Conservation (phyloP, 2,113 vertebrate species). For the Tupaia chinensis region DNA sequence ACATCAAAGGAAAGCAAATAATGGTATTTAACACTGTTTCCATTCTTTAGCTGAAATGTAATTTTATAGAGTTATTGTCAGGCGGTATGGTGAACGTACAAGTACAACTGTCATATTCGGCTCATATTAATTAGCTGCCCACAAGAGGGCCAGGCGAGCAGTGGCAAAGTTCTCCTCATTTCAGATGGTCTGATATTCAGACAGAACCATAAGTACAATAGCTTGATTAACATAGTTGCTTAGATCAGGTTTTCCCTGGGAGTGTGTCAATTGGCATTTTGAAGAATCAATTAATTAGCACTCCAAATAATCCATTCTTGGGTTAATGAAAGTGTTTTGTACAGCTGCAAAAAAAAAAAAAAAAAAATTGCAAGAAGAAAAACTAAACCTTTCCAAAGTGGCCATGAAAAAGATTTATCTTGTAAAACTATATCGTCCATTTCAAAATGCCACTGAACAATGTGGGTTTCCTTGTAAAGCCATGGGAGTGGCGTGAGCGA, state of each 20-base stretch:
- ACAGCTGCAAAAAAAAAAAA: slow-evolving; percentile 84
- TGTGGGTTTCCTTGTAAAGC: not conserved
- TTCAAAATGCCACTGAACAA: slow-evolving; percentile 38
- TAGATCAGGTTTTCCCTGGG: slow-evolving; percentile 90
- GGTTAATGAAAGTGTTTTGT: slow-evolving; percentile 91
- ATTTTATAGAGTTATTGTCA: slow-evolving; percentile 93
- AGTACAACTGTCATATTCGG: slow-evolving; percentile 90
- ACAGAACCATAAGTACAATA: slow-evolving; percentile 87
- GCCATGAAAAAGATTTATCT: slow-evolving; percentile 75
- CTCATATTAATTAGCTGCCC: slow-evolving; percentile 92
- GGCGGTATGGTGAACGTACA: slow-evolving; percentile 86
- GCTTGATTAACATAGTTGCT: slow-evolving; percentile 91
- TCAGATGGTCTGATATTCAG: slow-evolving; percentile 90
- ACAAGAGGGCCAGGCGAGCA: slow-evolving; percentile 88
- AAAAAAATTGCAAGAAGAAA: slow-evolving; percentile 84
- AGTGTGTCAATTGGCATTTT: slow-evolving; percentile 90
- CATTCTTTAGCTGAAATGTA: slow-evolving; percentile 92
- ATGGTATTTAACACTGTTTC: slow-evolving; percentile 94
- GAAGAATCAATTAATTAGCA: slow-evolving; percentile 93
- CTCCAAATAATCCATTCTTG: slow-evolving; percentile 91
- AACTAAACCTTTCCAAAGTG: slow-evolving; percentile 83
- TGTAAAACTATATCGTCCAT: slow-evolving; percentile 25
- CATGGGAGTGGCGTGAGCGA: accelerated
- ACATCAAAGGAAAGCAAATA: slow-evolving; percentile 93
- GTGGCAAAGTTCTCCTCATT: slow-evolving; percentile 90